Conservation (phyloP, 2,113 vertebrate genomes). For the Todiramphus saurophagus region DNA sequence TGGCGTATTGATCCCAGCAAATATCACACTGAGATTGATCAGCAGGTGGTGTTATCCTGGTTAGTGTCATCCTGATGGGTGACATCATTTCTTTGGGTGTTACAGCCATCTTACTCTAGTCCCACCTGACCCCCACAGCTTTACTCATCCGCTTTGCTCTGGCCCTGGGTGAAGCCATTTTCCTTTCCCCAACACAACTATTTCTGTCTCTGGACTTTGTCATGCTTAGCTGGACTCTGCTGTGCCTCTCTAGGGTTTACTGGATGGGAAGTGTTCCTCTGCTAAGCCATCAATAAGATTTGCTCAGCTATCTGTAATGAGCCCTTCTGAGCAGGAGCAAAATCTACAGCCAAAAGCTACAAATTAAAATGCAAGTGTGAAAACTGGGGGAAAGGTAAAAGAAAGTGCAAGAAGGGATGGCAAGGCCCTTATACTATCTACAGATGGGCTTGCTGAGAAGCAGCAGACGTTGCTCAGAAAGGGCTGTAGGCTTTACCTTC, state of each 20-base stretch:
- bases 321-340: rapidly evolving
- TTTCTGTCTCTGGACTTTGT: neutral
- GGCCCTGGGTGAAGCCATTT: neutral
- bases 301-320: neutral
- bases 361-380: neutral
- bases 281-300: neutral
- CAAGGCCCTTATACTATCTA: neutral
- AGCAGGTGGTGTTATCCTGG: neutral
- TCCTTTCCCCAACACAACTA: neutral
- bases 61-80: neutral
- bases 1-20: neutral
- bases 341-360: neutral
- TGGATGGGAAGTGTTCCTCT: neutral
- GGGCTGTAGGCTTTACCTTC: neutral
- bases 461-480: neutral
- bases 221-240: neutral
- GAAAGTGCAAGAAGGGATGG: neutral
- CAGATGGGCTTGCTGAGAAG: neutral
- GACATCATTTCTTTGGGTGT: neutral
- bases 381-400: neutral
- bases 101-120: neutral
- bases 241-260: neutral
- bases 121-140: neutral
- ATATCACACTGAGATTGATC: neutral
- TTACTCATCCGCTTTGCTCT: neutral